Conservation (phyloP, 2,888 invertebrate species). For the Diarsia dahlii region DNA sequence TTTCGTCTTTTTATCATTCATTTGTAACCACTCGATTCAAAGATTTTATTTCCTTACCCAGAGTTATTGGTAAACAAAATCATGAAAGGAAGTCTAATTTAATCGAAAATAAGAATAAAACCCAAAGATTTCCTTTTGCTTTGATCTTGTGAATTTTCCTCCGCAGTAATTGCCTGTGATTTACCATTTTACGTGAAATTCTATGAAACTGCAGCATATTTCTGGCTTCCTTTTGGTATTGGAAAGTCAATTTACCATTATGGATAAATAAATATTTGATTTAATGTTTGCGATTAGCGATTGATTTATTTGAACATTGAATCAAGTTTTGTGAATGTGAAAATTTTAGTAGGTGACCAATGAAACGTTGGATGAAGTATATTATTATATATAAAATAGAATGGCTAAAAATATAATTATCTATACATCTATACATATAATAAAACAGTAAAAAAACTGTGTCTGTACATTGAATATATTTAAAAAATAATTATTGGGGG, state of each 20-base stretch:
- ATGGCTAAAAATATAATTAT: too few relatives aligned
- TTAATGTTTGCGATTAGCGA: not conserved
- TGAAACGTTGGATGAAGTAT: too few relatives aligned
- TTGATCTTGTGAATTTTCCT: conserved; percentile 42
- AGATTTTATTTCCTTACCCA: not conserved
- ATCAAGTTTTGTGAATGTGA: not conserved
- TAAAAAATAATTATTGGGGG: too few relatives aligned
- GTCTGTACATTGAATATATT: too few relatives aligned
- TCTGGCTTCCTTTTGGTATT: conserved; percentile 18
- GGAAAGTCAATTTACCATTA: conserved; percentile 11
- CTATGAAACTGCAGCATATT: conserved; percentile 12
- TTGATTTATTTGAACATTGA: not conserved
- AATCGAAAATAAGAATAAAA: conserved; percentile 23
- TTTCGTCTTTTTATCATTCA: not conserved
- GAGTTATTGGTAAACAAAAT: conserved; percentile 4
- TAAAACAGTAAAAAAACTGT: too few relatives aligned
- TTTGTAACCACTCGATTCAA: not conserved
- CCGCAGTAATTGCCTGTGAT: conserved; percentile 28
- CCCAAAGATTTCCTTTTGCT: conserved; percentile 27
- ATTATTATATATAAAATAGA: too few relatives aligned
- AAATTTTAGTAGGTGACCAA: too few relatives aligned
- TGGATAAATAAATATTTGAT: conserved; percentile 4
- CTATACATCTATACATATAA: too few relatives aligned
- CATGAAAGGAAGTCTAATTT: conserved; percentile 20
- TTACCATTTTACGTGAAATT: conserved; percentile 17